phyloP scores from a whole-genome alignment of 2,113 vertebrate genomes.

The Epinephelus moara region DNA sequence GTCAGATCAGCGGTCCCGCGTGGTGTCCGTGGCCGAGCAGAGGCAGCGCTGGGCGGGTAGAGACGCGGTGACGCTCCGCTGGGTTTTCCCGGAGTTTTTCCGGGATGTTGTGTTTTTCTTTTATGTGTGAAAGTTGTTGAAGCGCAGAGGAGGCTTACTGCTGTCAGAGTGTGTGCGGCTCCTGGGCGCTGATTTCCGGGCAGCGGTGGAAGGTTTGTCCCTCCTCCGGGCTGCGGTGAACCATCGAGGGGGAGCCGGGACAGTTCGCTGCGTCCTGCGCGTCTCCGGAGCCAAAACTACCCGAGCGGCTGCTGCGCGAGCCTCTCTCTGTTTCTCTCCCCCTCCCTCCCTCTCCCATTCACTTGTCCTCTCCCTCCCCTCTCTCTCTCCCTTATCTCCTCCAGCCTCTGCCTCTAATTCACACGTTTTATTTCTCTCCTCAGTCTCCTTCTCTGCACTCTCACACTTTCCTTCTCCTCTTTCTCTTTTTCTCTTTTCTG shows the following conservation, averaged over 20 bases:
- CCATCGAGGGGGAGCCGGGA: constrained; percentile 74
- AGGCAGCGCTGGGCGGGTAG: constrained; percentile 37
- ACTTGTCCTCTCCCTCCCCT: constrained; percentile 13
- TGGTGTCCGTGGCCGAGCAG: constrained; percentile 19
- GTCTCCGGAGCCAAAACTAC: constrained; percentile 72
- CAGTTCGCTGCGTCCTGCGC: constrained; percentile 71
- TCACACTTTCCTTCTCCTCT: neutral
- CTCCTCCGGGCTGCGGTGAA: constrained; percentile 69
- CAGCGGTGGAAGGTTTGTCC: constrained; percentile 68
- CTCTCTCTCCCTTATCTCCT: constrained; percentile 15
- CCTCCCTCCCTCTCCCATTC: constrained; percentile 2
- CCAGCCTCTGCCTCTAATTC: constrained; percentile 16
- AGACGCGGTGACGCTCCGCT: constrained; percentile 21
- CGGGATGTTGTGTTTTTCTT: neutral
- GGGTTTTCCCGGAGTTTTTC: constrained; percentile 26
- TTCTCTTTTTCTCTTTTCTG: neutral
- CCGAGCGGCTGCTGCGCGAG: constrained; percentile 23
- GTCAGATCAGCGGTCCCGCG: constrained; percentile 20
- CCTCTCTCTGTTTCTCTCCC: constrained; percentile 11
- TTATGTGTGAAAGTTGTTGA: constrained; percentile 24
- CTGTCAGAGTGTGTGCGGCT: constrained; percentile 40
- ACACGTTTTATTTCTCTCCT: constrained; percentile 29
- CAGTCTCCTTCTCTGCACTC: neutral
- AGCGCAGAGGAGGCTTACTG: constrained; percentile 28
- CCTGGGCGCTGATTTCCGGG: constrained; percentile 47